Conservation (phyloP, 92 coral and sea anemone genomes). For the Micromussa lordhowensis region DNA sequence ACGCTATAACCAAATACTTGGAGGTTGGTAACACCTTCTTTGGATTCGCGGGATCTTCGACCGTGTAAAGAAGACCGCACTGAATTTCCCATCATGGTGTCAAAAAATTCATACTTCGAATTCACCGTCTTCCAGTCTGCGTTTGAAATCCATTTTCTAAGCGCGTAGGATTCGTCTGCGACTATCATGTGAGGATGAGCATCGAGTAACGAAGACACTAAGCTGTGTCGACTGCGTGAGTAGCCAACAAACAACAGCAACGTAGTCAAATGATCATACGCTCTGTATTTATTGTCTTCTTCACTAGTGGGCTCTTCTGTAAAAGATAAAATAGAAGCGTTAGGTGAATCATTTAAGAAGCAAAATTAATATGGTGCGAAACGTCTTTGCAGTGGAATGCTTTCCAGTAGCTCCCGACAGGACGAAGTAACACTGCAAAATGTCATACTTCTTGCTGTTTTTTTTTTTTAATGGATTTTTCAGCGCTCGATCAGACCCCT, state of each 20-base stretch:
- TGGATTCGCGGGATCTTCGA: conserved; percentile 5
- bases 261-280: background rate
- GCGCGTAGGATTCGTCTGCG: conserved; percentile 13
- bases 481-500: no score
- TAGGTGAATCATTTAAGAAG: no score
- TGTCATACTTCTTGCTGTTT: no score
- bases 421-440: no score
- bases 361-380: no score
- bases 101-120: conserved; percentile 3
- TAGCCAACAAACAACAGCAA: conserved; percentile 12
- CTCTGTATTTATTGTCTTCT: background rate
- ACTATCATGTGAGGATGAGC: conserved; percentile 27
- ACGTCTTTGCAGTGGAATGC: background rate
- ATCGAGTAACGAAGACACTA: conserved; percentile 20
- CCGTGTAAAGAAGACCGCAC: background rate
- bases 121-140: background rate
- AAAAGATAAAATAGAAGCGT: background rate
- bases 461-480: no score
- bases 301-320: background rate
- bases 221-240: conserved; percentile 28
- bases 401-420: no score
- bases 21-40: background rate
- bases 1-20: background rate
- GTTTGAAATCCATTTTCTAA: conserved; percentile 1
- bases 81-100: background rate